These are phyloP conservation scores for Muscicapa striata DNA, from an alignment of 2,797 vertebrate species.

Conservation along the genomic window DNA sequence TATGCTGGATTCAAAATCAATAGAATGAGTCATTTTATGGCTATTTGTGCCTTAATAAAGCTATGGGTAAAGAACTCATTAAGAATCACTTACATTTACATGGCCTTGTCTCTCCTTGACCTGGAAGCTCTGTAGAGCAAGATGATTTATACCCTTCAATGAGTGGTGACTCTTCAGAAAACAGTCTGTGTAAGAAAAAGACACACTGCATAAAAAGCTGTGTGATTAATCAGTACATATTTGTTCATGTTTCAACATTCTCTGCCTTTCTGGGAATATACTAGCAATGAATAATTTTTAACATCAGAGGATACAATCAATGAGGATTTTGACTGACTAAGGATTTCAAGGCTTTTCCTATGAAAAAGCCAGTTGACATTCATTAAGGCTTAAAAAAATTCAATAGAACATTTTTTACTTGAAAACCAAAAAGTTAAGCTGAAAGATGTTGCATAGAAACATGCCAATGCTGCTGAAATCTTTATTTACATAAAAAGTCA, in stretches of 20 bases:
- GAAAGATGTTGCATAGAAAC: slow-evolving; percentile 6
- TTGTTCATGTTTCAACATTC: slow-evolving; percentile 4
- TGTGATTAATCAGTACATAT: neutral
- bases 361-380: slow-evolving; percentile 38
- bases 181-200: neutral
- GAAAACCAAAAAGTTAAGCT: neutral
- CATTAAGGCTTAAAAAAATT: slow-evolving; percentile 9
- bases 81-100: slow-evolving; percentile 27
- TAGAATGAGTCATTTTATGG: slow-evolving; percentile 4
- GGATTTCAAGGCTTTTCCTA: slow-evolving; percentile 37
- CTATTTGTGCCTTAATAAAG: slow-evolving; percentile 40
- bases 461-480: slow-evolving; percentile 10
- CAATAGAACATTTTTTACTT: neutral
- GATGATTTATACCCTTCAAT: neutral
- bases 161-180: neutral
- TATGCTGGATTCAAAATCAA: neutral
- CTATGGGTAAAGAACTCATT: slow-evolving; percentile 20
- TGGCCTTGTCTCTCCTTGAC: slow-evolving; percentile 34
- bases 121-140: neutral
- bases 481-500: neutral
- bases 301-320: slow-evolving; percentile 52
- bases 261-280: slow-evolving; percentile 10
- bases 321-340: slow-evolving; percentile 56
- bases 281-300: slow-evolving; percentile 35
- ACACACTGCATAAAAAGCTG: neutral